phyloP scores from a whole-genome alignment of 2,888 invertebrate genomes.

The Empis livida region DNA sequence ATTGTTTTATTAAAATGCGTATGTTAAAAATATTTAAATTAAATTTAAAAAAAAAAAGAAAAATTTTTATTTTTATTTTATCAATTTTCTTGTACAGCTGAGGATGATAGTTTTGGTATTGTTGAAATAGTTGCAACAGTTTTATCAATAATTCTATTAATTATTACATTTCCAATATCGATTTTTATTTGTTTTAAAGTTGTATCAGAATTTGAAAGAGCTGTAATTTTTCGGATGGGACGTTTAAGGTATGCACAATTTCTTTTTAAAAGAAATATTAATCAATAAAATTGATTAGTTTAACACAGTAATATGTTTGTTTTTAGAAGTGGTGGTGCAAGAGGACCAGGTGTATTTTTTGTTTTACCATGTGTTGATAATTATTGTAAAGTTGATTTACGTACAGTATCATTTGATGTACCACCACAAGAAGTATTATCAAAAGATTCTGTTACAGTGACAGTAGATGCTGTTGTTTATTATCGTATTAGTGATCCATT shows the following conservation, averaged over 20 bases:
- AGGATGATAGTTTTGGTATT: conserved; percentile 52
- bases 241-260: conserved; percentile 52
- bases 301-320: too few relatives aligned
- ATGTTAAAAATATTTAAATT: too few relatives aligned
- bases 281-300: too few relatives aligned
- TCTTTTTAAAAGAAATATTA: neutral
- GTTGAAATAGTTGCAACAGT: conserved; percentile 63
- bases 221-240: conserved; percentile 80
- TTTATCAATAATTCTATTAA: conserved; percentile 56
- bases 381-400: conserved; percentile 81
- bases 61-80: conserved; percentile 28
- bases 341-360: conserved; percentile 86
- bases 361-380: conserved; percentile 88
- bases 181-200: conserved; percentile 78
- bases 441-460: conserved; percentile 87
- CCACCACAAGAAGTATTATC: conserved; percentile 93
- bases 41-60: neutral
- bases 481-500: conserved; percentile 69
- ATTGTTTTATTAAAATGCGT: too few relatives aligned
- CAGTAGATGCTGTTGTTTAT: conserved; percentile 82
- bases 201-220: conserved; percentile 76
- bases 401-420: conserved; percentile 91
- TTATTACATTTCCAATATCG: conserved; percentile 70
- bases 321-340: conserved; percentile 47
- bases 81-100: too few relatives aligned